phyloP scores from a whole-genome alignment of 2,113 vertebrate species.

The Gallinago paraguaiae region DNA sequence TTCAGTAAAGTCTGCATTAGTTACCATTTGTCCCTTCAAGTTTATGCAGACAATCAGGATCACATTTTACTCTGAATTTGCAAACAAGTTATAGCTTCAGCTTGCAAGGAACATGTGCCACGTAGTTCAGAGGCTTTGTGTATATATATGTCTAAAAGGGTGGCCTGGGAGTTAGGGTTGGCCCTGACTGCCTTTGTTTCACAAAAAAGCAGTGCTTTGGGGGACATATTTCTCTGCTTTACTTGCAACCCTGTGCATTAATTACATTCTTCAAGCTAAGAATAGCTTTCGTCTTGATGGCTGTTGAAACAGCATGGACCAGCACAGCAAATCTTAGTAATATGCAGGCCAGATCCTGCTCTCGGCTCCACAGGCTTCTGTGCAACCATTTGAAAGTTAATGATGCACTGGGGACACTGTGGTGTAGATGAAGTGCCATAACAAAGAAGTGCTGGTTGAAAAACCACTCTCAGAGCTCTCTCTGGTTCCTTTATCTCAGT shows the following conservation, averaged over 20 bases:
- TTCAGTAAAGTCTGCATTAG: not conserved
- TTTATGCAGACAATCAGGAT: not conserved
- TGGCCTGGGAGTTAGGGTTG: not conserved
- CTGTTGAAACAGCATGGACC: not conserved
- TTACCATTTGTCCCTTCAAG: not conserved
- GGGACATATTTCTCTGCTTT: not conserved
- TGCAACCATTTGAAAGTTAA: slow-evolving; percentile 12
- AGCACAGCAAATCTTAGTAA: slow-evolving; percentile 11
- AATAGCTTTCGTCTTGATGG: slow-evolving; percentile 23
- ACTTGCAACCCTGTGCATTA: not conserved
- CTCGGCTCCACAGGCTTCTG: not conserved
- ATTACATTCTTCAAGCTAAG: not conserved
- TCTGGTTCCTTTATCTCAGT: not conserved
- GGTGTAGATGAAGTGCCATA: not conserved
- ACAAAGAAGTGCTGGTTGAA: slow-evolving; percentile 10
- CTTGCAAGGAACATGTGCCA: not conserved
- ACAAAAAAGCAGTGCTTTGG: not conserved
- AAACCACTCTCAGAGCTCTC: not conserved
- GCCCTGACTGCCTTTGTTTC: not conserved
- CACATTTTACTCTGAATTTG: not conserved
- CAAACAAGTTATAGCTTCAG: not conserved
- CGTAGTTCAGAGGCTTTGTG: not conserved
- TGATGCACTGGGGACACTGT: slow-evolving; percentile 14
- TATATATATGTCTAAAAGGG: not conserved
- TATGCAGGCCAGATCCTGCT: not conserved